Evolutionary conservation across 92 coral and sea anemone genomes (phyloP).

Genomic region (Heliopora coerulea): DNA sequence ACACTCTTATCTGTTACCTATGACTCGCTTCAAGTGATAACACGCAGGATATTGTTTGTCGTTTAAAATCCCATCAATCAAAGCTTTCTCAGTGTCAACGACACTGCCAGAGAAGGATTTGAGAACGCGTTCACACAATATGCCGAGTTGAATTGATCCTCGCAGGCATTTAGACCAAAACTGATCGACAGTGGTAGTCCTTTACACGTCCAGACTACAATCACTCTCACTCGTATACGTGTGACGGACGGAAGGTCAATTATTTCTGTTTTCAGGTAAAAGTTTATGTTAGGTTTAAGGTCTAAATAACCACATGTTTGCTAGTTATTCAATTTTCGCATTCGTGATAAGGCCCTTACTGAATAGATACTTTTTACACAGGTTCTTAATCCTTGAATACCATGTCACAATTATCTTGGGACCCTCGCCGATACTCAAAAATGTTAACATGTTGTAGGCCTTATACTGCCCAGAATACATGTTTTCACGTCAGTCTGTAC

Average conservation of each 20-base stretch:
- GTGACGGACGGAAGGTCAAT: neutral
- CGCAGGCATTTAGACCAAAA: neutral
- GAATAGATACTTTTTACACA: no score
- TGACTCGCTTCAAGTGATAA: conserved; percentile 43
- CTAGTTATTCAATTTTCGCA: no score
- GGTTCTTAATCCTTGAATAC: no score
- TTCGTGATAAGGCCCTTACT: no score
- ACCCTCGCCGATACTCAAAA: no score
- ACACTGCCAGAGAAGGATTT: conserved; percentile 45
- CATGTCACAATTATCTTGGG: no score
- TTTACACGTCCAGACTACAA: neutral
- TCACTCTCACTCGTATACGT: neutral
- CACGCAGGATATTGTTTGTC: conserved; percentile 49
- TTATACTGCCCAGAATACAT: no score
- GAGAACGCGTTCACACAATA: conserved; percentile 13
- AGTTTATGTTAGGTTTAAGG: conserved; percentile 3
- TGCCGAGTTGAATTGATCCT: neutral
- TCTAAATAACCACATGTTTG: conserved; percentile 5
- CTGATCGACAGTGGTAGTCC: neutral
- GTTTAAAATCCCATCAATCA: conserved; percentile 50
- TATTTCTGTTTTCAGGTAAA: conserved; percentile 9
- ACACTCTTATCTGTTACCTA: conserved; percentile 21
- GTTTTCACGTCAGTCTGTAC: no score
- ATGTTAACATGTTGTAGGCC: no score
- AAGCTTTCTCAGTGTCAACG: conserved; percentile 43